Evolutionary conservation across 2,113 vertebrate genomes (phyloP).

Genomic region (Oryzias woworae): DNA sequence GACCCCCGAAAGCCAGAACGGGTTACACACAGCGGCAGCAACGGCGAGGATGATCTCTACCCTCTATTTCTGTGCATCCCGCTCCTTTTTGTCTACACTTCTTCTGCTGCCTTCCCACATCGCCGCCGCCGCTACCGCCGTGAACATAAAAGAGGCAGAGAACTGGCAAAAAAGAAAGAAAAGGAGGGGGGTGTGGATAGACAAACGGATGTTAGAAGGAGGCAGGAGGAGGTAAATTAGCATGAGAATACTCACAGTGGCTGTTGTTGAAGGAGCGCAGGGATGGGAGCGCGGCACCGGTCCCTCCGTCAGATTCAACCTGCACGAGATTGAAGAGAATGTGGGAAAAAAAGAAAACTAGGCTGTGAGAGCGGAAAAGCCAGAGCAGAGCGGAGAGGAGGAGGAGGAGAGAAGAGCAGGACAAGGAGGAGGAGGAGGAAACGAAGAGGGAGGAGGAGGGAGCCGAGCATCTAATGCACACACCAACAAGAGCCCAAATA

Average conservation of each 20-base stretch:
- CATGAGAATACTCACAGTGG: constrained; percentile 72
- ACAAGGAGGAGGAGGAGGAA: constrained; percentile 51
- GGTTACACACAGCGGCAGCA: constrained; percentile 19
- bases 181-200: constrained; percentile 6
- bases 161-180: constrained; percentile 10
- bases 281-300: constrained; percentile 58
- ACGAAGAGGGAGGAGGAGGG: constrained; percentile 44
- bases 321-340: constrained; percentile 66
- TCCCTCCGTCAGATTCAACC: constrained; percentile 71
- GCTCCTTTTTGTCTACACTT: constrained; percentile 47
- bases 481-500: constrained; percentile 62
- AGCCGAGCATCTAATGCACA: constrained; percentile 61
- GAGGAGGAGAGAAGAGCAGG: constrained; percentile 28
- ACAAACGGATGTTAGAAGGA: constrained; percentile 21
- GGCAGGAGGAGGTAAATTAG: constrained; percentile 51
- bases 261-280: constrained; percentile 55
- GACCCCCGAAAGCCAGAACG: constrained; percentile 46
- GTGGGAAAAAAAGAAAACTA: constrained; percentile 64
- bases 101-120: constrained; percentile 30
- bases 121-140: constrained; percentile 12
- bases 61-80: constrained; percentile 35
- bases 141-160: constrained; percentile 47
- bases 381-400: constrained; percentile 38
- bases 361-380: constrained; percentile 63
- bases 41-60: not conserved